Percentiles rank a stretch among this genome's conserved stretches.
These are phyloP conservation scores for Xenopus borealis DNA, from an alignment of 2,113 vertebrate species.

Conservation along the genomic window DNA sequence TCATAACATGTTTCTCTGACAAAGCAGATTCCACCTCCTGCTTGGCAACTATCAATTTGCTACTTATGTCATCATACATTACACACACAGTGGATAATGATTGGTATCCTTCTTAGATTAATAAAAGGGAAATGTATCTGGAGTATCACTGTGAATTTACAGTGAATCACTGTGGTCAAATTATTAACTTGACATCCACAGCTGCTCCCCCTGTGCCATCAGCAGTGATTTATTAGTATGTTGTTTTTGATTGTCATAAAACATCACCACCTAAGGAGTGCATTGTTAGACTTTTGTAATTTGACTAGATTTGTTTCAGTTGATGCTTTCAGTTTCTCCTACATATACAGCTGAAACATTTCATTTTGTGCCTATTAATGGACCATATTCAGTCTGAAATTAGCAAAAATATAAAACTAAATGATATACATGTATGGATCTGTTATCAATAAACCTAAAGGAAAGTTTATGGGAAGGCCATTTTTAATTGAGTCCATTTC, in stretches of 20 bases:
- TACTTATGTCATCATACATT: background rate
- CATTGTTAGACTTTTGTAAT: conserved; percentile 22
- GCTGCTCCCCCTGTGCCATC: conserved; percentile 52
- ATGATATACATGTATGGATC: no score
- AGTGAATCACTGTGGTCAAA: conserved; percentile 45
- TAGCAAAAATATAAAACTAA: no score
- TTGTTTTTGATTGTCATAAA: conserved; percentile 42
- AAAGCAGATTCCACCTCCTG: background rate
- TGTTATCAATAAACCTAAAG: no score
- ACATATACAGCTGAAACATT: no score
- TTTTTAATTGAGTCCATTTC: no score
- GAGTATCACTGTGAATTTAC: conserved; percentile 38
- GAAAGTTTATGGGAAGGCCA: no score
- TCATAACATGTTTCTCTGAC: conserved; percentile 8
- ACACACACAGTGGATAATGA: background rate
- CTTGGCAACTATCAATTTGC: conserved; percentile 14
- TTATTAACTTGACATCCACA: conserved; percentile 44
- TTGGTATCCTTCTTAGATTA: conserved; percentile 41
- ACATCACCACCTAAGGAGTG: conserved; percentile 50
- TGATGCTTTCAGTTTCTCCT: no score
- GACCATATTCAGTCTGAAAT: no score
- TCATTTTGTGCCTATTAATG: no score
- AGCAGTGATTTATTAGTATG: conserved; percentile 50
- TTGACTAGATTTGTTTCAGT: no score
- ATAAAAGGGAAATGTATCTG: conserved; percentile 34